Base-by-base conservation (phyloP, 2,888 invertebrate species). In the Meloe dianella region DNA sequence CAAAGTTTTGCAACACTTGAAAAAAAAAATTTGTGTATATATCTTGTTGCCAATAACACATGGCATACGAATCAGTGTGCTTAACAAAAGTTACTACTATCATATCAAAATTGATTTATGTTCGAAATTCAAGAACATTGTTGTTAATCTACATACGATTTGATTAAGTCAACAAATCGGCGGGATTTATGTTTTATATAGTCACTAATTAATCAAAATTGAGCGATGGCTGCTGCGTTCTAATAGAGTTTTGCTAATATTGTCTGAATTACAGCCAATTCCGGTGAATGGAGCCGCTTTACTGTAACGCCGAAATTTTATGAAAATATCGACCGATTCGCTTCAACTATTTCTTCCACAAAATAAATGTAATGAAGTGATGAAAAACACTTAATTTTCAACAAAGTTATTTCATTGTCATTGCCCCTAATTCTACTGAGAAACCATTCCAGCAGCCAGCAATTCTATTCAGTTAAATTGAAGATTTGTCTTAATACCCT, bases 11-110 rank as follows among this genome's bases (percentile, higher is more conserved):
- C 22, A 57, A 54, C 22, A 32, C 10, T 7, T 1, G 7, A 7
- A 32, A 10, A 51, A 56, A 61, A 64, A 51, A 58, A 61, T 30
- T 54, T 20, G 60, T 41, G 51, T 32, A 61, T 35, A 35, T 35
- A 57, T 58, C 56, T 32, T 57, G 62, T 60, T 64, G 67, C 64
- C 67, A 67, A 64, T 67, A 63, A 61, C 67, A 67, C 61, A 67
- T 64, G 67, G 60, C 61, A 61, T 61, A 67, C 57, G 58, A 60
- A 35, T 41, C 17, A 17, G 7, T 41, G 41, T 41, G 60, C 61
- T 29, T 59, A 66, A 66, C 62, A 62, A 35, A 63, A 66, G 60
- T 66, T 58, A 29, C 20, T 17, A 17, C 1, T 8, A 17, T 17
- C n/a, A 8, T 17, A 8, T 41, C 41, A 41, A 17, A 41, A 17